These are phyloP conservation scores for Pitangus sulphuratus DNA, from an alignment of 2,797 vertebrate species.

Conservation along the genomic window DNA sequence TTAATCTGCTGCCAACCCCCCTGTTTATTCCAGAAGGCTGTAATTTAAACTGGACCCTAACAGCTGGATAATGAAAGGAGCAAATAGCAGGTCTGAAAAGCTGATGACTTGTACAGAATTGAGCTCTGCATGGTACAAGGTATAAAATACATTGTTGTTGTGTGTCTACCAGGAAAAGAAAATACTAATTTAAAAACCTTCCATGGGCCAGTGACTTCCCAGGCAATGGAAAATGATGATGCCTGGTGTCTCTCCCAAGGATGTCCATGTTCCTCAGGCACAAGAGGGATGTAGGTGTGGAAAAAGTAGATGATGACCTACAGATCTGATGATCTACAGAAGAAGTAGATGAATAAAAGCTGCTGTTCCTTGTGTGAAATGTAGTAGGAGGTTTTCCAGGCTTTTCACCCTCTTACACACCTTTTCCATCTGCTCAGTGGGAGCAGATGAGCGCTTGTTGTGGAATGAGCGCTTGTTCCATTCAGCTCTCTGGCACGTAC, in stretches of 20 bases:
- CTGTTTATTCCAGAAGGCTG: background rate
- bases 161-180: background rate
- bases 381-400: rapidly evolving
- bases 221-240: rapidly evolving
- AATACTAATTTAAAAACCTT: rapidly evolving
- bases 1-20: background rate
- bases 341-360: no score
- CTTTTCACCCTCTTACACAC: rapidly evolving
- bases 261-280: rapidly evolving
- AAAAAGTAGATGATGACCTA: background rate
- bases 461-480: rapidly evolving
- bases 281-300: rapidly evolving
- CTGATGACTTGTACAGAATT: no score
- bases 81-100: background rate
- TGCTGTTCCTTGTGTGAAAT: background rate
- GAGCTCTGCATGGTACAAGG: background rate
- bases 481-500: background rate
- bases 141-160: rapidly evolving
- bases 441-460: no score
- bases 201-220: rapidly evolving
- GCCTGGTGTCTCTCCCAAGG: rapidly evolving
- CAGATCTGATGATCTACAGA: background rate
- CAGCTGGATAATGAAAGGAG: background rate
- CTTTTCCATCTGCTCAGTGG: rapidly evolving
- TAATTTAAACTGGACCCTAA: background rate